phyloP scores from a whole-genome alignment of 2,113 vertebrate genomes.

The Poecile atricapillus region DNA sequence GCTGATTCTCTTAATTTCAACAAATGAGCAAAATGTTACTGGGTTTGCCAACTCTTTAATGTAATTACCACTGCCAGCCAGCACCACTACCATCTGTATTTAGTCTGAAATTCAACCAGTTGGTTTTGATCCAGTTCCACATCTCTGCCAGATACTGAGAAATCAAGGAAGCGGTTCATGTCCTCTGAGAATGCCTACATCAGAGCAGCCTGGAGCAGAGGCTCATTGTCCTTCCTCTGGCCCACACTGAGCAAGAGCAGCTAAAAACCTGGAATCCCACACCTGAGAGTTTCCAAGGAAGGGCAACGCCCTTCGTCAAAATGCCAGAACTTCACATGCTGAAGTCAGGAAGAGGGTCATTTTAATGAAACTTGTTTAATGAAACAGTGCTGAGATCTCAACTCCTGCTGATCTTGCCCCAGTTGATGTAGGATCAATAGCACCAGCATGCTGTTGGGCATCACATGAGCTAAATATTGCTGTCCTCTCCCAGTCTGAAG shows the following conservation, averaged over 20 bases:
- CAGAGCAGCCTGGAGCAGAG: neutral
- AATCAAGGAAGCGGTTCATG: neutral
- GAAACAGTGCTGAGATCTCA: neutral
- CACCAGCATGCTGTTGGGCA: neutral
- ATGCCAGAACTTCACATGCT: neutral
- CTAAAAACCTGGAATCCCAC: neutral
- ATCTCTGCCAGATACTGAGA: constrained; percentile 27
- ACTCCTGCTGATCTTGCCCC: neutral
- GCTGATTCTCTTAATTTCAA: neutral
- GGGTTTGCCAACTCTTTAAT: neutral
- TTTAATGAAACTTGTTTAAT: neutral
- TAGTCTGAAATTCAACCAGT: constrained; percentile 45
- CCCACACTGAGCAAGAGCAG: neutral
- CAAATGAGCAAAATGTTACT: neutral
- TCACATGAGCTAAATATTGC: neutral
- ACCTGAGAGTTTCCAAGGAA: neutral
- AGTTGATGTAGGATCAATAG: neutral
- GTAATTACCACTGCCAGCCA: constrained; percentile 16
- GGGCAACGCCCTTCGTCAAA: neutral
- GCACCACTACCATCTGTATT: constrained; percentile 44
- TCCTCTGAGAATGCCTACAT: neutral
- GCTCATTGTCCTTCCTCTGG: neutral
- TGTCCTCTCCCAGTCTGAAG: neutral
- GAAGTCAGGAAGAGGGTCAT: neutral
- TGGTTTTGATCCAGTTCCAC: constrained; percentile 40